Conservation (phyloP, 1,140 invertebrate species). For the Sitophilus oryzae region DNA sequence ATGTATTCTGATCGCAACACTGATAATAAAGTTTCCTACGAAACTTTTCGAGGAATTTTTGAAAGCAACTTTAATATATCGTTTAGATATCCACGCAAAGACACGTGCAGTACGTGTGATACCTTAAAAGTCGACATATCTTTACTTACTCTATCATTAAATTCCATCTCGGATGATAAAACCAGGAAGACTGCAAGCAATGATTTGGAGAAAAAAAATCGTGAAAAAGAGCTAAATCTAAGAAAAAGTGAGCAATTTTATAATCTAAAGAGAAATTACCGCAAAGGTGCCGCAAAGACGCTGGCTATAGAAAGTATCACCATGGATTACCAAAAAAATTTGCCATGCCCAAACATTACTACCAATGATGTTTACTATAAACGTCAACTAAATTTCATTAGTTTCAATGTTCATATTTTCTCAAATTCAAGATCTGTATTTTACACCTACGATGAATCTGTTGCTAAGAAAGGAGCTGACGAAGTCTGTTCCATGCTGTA, state of each 20-base stretch:
- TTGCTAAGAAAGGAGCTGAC: conserved; percentile 22
- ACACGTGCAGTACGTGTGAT: too few relatives aligned
- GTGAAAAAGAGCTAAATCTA: too few relatives aligned
- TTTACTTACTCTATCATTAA: conserved; percentile 15
- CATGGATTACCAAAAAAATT: too few relatives aligned
- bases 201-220: too few relatives aligned
- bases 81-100: conserved; percentile 10
- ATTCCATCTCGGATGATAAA: conserved; percentile 4
- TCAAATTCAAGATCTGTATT: conserved; percentile 12
- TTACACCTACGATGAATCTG: conserved; percentile 11
- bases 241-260: too few relatives aligned
- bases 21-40: neutral
- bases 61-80: conserved; percentile 14
- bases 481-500: conserved; percentile 17
- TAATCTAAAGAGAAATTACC: too few relatives aligned
- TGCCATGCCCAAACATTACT: too few relatives aligned
- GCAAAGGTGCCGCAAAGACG: too few relatives aligned
- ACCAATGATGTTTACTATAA: too few relatives aligned
- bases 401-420: conserved; percentile 24
- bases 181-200: too few relatives aligned
- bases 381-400: conserved; percentile 21
- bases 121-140: conserved; percentile 14
- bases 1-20: conserved; percentile 7
- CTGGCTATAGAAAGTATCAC: too few relatives aligned
- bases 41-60: conserved; percentile 11